Conservation (phyloP, 2,113 vertebrate species). For the Monopterus albus region DNA sequence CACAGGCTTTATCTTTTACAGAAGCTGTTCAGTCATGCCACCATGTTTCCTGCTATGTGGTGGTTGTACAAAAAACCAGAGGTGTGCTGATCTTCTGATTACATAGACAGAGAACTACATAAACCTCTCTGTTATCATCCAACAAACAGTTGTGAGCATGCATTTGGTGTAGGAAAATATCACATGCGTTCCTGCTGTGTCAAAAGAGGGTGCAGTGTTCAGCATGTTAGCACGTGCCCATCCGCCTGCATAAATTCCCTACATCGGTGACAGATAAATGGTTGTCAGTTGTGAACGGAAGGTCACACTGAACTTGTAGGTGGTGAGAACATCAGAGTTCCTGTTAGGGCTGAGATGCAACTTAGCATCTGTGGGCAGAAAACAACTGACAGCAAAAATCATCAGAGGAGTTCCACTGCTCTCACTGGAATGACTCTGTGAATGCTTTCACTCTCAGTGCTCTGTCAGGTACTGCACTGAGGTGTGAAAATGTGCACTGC, state of each 20-base stretch:
- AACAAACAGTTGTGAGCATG: conserved; percentile 62
- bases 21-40: conserved; percentile 62
- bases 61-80: conserved; percentile 25
- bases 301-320: conserved; percentile 38
- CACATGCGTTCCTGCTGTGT: conserved; percentile 39
- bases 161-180: conserved; percentile 70
- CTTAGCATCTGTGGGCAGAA: conserved; percentile 57
- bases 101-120: conserved; percentile 39
- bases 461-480: conserved; percentile 43
- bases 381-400: conserved; percentile 58
- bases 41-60: conserved; percentile 61
- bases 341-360: conserved; percentile 43
- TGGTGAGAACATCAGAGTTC: conserved; percentile 54
- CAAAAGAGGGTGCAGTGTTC: conserved; percentile 69
- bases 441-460: conserved; percentile 40
- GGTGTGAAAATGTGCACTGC: conserved; percentile 25
- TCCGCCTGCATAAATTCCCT: conserved; percentile 47
- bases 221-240: conserved; percentile 72
- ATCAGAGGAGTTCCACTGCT: conserved; percentile 16
- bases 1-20: conserved; percentile 60
- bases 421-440: conserved; percentile 15
- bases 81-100: conserved; percentile 57
- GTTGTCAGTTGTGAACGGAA: conserved; percentile 37
- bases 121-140: conserved; percentile 58
- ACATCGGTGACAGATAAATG: conserved; percentile 37